phyloP scores from a whole-genome alignment of 2,888 invertebrate species.

The Parnassius glacialis region DNA sequence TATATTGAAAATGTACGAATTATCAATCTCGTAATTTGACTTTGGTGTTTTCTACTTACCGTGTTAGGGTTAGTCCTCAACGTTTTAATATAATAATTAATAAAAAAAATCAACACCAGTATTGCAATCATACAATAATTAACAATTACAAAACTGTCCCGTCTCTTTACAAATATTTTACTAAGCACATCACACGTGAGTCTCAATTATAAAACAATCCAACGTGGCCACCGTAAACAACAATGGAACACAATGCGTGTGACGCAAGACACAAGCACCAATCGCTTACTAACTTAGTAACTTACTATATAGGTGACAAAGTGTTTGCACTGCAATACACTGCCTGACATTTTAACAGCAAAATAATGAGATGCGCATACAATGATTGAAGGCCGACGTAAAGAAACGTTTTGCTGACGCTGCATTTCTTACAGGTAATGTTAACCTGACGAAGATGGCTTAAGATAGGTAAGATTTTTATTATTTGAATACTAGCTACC shows the following conservation, averaged over 20 bases:
- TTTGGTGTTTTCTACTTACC: no score
- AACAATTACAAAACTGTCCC: no score
- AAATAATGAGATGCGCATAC: slow-evolving; percentile 34
- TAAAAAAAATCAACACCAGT: no score
- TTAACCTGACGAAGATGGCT: background rate
- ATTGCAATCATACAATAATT: no score
- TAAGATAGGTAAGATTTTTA: no score
- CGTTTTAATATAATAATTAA: no score
- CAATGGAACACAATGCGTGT: slow-evolving; percentile 46
- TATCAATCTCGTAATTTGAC: no score
- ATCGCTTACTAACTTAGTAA: slow-evolving; percentile 53
- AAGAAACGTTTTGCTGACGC: slow-evolving; percentile 12
- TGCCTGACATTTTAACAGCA: slow-evolving; percentile 56
- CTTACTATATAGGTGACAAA: slow-evolving; percentile 55
- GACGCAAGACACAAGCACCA: slow-evolving; percentile 54
- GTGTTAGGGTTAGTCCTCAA: no score
- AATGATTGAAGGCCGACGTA: slow-evolving; percentile 34
- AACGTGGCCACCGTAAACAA: slow-evolving; percentile 49
- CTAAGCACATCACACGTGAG: background rate
- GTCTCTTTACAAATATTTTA: background rate
- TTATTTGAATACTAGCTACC: no score
- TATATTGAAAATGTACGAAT: no score
- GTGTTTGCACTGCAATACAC: slow-evolving; percentile 58
- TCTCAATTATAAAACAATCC: background rate
- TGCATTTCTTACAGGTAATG: slow-evolving; percentile 3